Evolutionary conservation across 2,888 invertebrate genomes (phyloP), one percentile per base, ranked within the genome.

Genomic region (Alloplasta piceator): DNA sequence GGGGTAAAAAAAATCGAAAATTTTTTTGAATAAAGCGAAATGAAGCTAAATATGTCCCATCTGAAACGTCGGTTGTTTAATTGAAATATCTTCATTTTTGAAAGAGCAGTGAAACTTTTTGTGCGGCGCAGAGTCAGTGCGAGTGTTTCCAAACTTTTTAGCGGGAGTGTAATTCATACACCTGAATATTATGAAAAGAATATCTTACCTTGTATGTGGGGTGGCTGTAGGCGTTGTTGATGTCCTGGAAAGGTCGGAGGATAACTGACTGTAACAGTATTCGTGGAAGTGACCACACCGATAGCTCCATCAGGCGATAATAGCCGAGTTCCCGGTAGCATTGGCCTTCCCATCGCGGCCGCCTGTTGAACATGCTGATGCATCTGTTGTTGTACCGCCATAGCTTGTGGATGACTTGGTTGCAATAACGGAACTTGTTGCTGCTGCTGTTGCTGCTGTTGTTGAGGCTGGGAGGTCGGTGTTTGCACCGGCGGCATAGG

Each of bases 211-310:
- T 91, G 92, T 81, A 92, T 85, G 76, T 92, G 92, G 2, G 90
- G 82, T 82, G 89, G 91, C 1, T 89, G 87, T 60, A 92, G 85
- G 72, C 92, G 88, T 72, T 91, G 92, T 4, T 89, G 88, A 84
- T 92, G 92, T 39, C 88, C 89, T 5, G 91, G 90, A 70, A 92
- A 92, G 0, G 89, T 89, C 4, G 91, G 85, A 38, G 91, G 92
- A 87, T 92, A 92, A 71, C 91, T 92, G 58, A 92, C 92, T 5
- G 92, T 91, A 4, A 92, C 90, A 0, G 91, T 90, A 87, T 95
- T 95, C 87, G 95, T 95, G 58, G 94, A 93, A 9, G 95, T 94
- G 81, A 96, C 95, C 82, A 95, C 94, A 80, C 95, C 95, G 48
- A 84, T 66, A 61, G 95, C 94, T 10, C 95, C 95, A 92, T 95